Conservation (phyloP, 1,140 invertebrate species). For the Augochlora pura region DNA sequence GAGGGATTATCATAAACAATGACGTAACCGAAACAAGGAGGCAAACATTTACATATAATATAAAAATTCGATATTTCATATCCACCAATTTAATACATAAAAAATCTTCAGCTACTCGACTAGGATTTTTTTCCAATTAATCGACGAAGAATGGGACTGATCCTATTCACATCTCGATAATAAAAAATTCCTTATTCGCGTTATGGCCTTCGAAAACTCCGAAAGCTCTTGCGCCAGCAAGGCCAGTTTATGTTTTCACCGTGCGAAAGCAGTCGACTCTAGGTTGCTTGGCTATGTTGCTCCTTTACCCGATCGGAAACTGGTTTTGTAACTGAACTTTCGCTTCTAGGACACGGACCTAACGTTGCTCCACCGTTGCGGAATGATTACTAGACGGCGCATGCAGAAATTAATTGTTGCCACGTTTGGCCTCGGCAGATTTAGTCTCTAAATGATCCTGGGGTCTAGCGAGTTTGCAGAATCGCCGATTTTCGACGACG, state of each 20-base stretch:
- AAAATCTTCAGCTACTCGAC: too few relatives aligned
- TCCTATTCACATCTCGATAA: neutral
- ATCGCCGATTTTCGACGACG: too few relatives aligned
- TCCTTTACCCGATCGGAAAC: constrained; percentile 11
- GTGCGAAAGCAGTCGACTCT: neutral
- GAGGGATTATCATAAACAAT: too few relatives aligned
- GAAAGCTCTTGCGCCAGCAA: too few relatives aligned
- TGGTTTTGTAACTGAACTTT: constrained; percentile 34
- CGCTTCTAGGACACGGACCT: neutral
- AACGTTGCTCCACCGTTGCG: neutral
- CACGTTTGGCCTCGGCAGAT: too few relatives aligned
- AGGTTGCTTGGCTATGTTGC: neutral
- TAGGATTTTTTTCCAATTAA: neutral
- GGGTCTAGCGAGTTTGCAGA: too few relatives aligned
- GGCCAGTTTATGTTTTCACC: neutral
- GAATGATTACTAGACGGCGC: neutral
- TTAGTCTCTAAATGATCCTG: too few relatives aligned
- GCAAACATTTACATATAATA: too few relatives aligned
- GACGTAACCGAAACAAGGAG: too few relatives aligned
- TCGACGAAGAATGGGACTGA: neutral
- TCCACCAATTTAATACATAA: too few relatives aligned
- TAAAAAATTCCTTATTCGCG: neutral
- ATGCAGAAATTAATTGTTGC: neutral
- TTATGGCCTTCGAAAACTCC: neutral
- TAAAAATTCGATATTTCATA: too few relatives aligned